These are phyloP conservation scores for Luperina nickerlii DNA, from an alignment of 2,888 invertebrate species.

Conservation along the genomic window DNA sequence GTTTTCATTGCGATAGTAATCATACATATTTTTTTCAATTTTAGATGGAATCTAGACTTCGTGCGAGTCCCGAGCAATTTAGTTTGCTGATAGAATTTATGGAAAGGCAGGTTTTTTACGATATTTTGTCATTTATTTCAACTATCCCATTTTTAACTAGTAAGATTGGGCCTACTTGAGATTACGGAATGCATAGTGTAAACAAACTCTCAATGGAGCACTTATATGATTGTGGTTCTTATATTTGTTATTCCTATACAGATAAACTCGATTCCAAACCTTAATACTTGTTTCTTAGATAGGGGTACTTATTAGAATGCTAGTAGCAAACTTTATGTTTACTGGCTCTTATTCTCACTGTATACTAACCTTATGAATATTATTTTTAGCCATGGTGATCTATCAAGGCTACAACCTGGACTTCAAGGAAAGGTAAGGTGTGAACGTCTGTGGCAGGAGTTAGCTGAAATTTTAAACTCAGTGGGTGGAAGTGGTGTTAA, in stretches of 20 bases:
- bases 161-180: not conserved
- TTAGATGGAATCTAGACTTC: not conserved
- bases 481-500: conserved; percentile 3
- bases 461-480: not conserved
- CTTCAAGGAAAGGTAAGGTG: not conserved
- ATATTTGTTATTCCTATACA: not conserved
- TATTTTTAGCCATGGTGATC: conserved; percentile 3
- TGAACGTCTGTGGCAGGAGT: not conserved
- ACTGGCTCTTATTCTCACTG: not conserved
- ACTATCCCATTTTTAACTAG: not conserved
- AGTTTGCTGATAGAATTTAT: conserved; percentile 4
- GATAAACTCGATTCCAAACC: not conserved
- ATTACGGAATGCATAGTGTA: conserved; percentile 4
- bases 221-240: not conserved
- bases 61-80: conserved; percentile 6
- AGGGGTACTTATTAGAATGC: not conserved
- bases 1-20: not conserved
- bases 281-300: not conserved
- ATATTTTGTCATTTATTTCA: not conserved
- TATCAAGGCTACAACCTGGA: conserved; percentile 4
- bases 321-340: conserved; percentile 1
- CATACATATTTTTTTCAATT: no score
- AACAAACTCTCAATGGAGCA: conserved; percentile 2
- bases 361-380: not conserved
- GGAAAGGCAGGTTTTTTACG: not conserved